Conservation (phyloP, 2,113 vertebrate genomes). For the Austrofundulus limnaeus region DNA sequence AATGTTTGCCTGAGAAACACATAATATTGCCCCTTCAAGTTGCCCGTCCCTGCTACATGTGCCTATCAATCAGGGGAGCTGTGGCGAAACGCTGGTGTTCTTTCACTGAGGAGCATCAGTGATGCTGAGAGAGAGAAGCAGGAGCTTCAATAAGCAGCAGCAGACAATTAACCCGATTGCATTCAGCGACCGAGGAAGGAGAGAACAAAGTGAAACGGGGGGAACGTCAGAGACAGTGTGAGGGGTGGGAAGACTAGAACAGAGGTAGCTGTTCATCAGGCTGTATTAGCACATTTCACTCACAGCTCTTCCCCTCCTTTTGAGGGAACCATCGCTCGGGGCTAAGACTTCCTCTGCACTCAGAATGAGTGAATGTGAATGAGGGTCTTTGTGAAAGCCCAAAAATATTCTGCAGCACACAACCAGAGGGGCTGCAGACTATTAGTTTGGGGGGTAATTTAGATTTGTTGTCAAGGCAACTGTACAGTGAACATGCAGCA, state of each 20-base stretch:
- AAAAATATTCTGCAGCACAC: conserved; percentile 43
- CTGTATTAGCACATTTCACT: conserved; percentile 53
- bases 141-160: conserved; percentile 48
- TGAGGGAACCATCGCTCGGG: conserved; percentile 15
- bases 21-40: no score
- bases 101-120: conserved; percentile 20
- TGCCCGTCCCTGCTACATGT: no score
- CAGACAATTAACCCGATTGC: conserved; percentile 54
- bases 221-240: conserved; percentile 2
- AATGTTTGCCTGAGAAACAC: no score
- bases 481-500: conserved; percentile 11
- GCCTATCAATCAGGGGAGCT: conserved; percentile 34
- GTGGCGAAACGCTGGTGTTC: conserved; percentile 27
- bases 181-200: conserved; percentile 40
- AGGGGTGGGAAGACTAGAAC: conserved; percentile 24
- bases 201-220: conserved; percentile 18
- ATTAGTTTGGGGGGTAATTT: conserved; percentile 45
- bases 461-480: conserved; percentile 33
- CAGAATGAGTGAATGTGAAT: conserved; percentile 52
- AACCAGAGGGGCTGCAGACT: conserved; percentile 27
- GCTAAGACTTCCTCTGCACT: conserved; percentile 43
- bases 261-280: conserved; percentile 55
- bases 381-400: conserved; percentile 51
- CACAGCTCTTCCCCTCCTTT: conserved; percentile 21
- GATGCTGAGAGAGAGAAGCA: conserved; percentile 35